phyloP scores from a whole-genome alignment of 2,888 invertebrate species.

The Odontomyia ornata region DNA sequence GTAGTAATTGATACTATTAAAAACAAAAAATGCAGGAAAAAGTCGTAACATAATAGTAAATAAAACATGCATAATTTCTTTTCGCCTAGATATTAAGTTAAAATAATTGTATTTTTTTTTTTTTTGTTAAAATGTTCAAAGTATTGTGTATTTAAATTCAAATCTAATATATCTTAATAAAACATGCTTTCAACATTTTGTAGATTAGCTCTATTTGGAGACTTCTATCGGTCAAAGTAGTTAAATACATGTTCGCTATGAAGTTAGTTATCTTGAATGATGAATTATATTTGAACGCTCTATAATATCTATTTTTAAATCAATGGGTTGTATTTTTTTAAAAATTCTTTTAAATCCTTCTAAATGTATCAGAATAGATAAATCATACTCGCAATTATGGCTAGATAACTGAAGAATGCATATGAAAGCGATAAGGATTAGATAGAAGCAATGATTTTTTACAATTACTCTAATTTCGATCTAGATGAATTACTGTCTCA shows the following conservation, averaged over 20 bases:
- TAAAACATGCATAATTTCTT: background rate
- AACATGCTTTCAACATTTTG: background rate
- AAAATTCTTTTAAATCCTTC: background rate
- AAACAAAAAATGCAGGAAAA: background rate
- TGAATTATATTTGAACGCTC: background rate
- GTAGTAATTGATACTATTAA: background rate
- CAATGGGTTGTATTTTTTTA: constrained; percentile 12
- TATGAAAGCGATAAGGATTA: background rate
- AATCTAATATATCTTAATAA: constrained; percentile 17
- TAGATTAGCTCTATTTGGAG: background rate
- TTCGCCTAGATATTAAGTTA: constrained; percentile 16
- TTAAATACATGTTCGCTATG: background rate
- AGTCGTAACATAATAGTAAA: background rate
- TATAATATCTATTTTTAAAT: background rate
- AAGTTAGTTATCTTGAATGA: background rate
- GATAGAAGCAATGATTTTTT: background rate
- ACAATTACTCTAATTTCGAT: background rate
- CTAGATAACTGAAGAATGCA: background rate
- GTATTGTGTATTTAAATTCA: constrained; percentile 33
- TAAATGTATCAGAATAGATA: background rate
- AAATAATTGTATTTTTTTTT: constrained; percentile 14
- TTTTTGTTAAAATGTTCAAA: constrained; percentile 35
- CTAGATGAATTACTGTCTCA: background rate
- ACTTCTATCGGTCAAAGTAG: background rate
- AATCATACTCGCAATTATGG: background rate